Conservation (phyloP, 2,797 vertebrate genomes). For the Hoplostethus mediterraneus region DNA sequence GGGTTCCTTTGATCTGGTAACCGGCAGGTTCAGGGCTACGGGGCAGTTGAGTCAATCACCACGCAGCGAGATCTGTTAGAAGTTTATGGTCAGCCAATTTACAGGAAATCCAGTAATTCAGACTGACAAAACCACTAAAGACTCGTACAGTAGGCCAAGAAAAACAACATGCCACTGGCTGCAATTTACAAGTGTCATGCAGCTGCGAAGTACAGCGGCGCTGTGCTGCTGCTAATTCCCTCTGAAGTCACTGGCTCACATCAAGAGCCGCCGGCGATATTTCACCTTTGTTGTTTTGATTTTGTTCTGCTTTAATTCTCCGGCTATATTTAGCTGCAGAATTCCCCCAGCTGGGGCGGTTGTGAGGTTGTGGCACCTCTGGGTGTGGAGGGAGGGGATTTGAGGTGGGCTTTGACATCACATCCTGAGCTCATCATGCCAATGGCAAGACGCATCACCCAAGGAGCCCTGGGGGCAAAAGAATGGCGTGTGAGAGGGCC, state of each 20-base stretch:
- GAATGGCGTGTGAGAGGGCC: conserved; percentile 72
- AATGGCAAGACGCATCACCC: conserved; percentile 60
- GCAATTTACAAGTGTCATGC: conserved; percentile 65
- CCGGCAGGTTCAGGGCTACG: conserved; percentile 2
- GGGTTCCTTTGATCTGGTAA: conserved; percentile 1
- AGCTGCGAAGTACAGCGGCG: conserved; percentile 70
- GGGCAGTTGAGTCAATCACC: conserved; percentile 23
- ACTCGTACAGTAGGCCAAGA: conserved; percentile 45
- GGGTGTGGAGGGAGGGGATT: conserved; percentile 23
- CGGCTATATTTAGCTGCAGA: conserved; percentile 81
- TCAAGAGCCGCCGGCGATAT: conserved; percentile 51
- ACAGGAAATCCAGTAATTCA: conserved; percentile 51
- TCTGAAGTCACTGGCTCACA: conserved; percentile 72
- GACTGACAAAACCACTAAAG: conserved; percentile 62
- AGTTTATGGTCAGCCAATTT: conserved; percentile 49
- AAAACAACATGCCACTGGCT: conserved; percentile 55
- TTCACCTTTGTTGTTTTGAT: conserved; percentile 77
- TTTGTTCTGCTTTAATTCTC: conserved; percentile 73
- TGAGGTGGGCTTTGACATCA: conserved; percentile 78
- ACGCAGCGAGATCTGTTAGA: conserved; percentile 23
- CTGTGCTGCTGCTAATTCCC: conserved; percentile 56
- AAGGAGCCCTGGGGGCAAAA: conserved; percentile 61
- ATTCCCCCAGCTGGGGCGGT: conserved; percentile 78
- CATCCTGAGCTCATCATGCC: conserved; percentile 73
- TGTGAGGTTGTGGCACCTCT: conserved; percentile 77